phyloP scores from a whole-genome alignment of 2,113 vertebrate genomes.

The Montifringilla adamsi region DNA sequence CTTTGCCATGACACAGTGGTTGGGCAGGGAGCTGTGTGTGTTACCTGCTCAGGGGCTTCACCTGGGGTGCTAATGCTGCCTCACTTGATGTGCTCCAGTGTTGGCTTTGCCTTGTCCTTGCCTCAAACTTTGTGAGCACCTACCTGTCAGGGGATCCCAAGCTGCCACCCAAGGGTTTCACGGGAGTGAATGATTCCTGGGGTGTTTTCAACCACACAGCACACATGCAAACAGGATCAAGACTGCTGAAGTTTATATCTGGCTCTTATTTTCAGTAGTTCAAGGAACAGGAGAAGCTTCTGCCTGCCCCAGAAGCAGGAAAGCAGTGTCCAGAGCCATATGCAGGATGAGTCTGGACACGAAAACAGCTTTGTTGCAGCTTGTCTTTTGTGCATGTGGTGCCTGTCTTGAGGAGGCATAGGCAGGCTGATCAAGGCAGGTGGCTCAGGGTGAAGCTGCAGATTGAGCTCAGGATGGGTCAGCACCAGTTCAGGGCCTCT shows the following conservation, averaged over 20 bases:
- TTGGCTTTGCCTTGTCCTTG: not conserved
- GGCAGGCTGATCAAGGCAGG: not conserved
- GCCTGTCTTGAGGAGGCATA: not conserved
- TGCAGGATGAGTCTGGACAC: not conserved
- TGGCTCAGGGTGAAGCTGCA: not conserved
- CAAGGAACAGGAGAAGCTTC: not conserved
- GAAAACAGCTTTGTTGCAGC: not conserved
- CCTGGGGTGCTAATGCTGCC: not conserved
- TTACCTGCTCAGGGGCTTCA: not conserved
- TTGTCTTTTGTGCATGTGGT: not conserved
- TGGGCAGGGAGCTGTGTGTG: not conserved
- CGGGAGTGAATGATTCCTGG: not conserved
- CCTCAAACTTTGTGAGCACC: not conserved
- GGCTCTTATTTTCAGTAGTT: not conserved
- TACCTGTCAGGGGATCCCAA: not conserved
- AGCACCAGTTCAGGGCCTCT: fast-evolving
- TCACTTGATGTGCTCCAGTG: not conserved
- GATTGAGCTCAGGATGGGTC: not conserved
- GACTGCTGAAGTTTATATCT: not conserved
- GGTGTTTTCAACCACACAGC: not conserved
- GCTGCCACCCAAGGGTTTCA: not conserved
- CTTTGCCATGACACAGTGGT: not conserved
- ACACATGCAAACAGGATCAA: not conserved
- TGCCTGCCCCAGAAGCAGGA: not conserved
- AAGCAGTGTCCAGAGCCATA: not conserved